Evolutionary conservation across 2,888 invertebrate genomes (phyloP).

Genomic region (Tridacna gigas): DNA sequence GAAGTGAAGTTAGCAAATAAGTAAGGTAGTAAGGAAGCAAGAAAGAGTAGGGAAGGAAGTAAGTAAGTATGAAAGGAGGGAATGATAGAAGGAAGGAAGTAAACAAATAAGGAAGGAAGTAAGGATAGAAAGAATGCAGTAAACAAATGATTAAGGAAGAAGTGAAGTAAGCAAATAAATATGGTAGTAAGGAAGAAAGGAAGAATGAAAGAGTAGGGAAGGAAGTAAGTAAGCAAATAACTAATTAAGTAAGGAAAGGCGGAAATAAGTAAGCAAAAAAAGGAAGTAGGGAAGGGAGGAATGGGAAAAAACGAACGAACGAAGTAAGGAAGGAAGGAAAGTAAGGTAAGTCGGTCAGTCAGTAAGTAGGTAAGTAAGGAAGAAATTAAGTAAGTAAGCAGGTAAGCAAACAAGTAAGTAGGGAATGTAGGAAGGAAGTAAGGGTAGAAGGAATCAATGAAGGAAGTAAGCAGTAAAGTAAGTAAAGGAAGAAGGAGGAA

Average conservation of each 20-base stretch:
- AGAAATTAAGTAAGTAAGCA: neutral
- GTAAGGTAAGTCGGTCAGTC: neutral
- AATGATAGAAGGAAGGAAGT: neutral
- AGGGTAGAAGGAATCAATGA: neutral
- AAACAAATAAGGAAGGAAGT: neutral
- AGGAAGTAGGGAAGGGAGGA: neutral
- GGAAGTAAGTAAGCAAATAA: neutral
- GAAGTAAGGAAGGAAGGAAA: neutral
- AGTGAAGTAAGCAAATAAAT: neutral
- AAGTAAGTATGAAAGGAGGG: neutral
- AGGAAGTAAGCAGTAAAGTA: neutral
- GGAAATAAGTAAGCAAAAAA: neutral
- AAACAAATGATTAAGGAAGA: neutral
- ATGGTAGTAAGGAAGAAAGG: neutral
- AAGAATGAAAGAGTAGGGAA: neutral
- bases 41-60: neutral
- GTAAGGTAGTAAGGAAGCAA: neutral
- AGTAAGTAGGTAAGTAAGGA: neutral
- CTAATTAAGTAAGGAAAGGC: neutral
- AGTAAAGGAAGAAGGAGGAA: neutral
- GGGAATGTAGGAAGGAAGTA: neutral
- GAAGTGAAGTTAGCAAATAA: neutral
- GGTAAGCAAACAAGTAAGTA: neutral
- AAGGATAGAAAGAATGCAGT: neutral
- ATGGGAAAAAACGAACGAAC: neutral